Evolutionary conservation across 2,113 vertebrate species (phyloP), one percentile per base, ranked within the genome.

Genomic region (Lucifuga dentata): DNA sequence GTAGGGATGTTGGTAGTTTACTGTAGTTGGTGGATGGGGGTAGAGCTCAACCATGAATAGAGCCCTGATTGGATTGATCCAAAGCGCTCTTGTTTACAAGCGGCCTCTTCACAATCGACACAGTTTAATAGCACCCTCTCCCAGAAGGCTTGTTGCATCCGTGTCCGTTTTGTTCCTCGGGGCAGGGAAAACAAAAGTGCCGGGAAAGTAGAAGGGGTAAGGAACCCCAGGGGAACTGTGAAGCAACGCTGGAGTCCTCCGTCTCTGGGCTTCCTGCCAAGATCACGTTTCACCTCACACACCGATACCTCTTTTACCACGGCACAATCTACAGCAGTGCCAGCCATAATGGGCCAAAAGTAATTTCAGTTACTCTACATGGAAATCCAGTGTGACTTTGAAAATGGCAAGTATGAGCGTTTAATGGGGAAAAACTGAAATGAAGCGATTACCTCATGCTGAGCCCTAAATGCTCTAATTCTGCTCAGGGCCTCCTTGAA

Each of bases 51-150:
- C 39, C 44, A 53, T 81, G 74, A 83, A 84, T 78, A 74, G 80
- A 79, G 40, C 49, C 70, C 82, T 91, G 90, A 93, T 91, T 91
- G 86, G 85, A 92, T 92, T 91, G 91, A 93, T 93, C 91, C 86
- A 82, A 45, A 13, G 68, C 35, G 58, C 72, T 88, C 72, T 75
- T 87, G 81, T 92, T 92, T 90, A 91, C 86, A 92, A 91, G 88
- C 73, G 16, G 35, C 80, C 85, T 80, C 78, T 80, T 78, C 81
- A 81, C 89, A 88, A 81, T 88, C 81, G 74, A 68, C 76, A 76
- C 72, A 60, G 76, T 93, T 92, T 93, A 92, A 92, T 90, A 90
- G 91, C 55, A 21, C 60, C 10, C 60, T 32, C 68, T 91, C 90
- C 90, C 91, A 87, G 83, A 86, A 88, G 92, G 90, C 88, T 88